Base-by-base conservation (phyloP, 1,140 invertebrate species). In the Diuraphis noxia region DNA sequence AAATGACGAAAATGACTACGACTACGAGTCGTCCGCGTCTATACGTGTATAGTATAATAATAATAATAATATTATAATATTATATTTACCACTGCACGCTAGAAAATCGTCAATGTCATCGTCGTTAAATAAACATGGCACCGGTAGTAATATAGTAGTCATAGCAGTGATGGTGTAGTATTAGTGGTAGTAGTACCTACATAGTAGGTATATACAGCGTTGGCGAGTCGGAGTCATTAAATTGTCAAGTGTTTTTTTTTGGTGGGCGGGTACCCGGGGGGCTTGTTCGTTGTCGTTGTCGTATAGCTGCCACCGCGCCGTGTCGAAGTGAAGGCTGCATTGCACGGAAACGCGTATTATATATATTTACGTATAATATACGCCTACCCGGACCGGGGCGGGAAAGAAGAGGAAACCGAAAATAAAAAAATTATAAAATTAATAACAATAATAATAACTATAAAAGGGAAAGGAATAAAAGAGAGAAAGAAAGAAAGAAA, bases 41-140 rank as follows among this genome's bases (percentile, higher is more conserved):
- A 19, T 19, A 72, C 63, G 38, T 43, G 30, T 79, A n/a, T 63
- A 41, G 21, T 90, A 43, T 79, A 88, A 72, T 72, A 72, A 63
- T 72, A 43, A 34, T 38, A 36, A 90, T 36, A 63, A 36, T 81
- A 52, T 81, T 77, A n/a, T 89, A 89, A 77, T 89, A 90, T 79
- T 88, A 77, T 90, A 79, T 82, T 91, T 91, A 91, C 88, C 72
- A 79, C 40, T 36, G 17, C n/a, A 38, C 88, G 89, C n/a, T 49
- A 13, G 89, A 91, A 91, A 91, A 91, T 38, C 89, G 89, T 91
- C 89, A 91, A 91, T 40, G 89, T 91, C 89, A 91, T 91, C 77
- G 77, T 91, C 89, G 72, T 91, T 91, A 91, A 91, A 91, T 91
- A 91, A 91, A 91, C 89, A 91, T 82, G 89, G 89, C 77, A 82